Percentiles rank a stretch among this genome's conserved stretches.
phyloP scores from a whole-genome alignment of 2,113 vertebrate species.

The Perognathus longimembris region DNA sequence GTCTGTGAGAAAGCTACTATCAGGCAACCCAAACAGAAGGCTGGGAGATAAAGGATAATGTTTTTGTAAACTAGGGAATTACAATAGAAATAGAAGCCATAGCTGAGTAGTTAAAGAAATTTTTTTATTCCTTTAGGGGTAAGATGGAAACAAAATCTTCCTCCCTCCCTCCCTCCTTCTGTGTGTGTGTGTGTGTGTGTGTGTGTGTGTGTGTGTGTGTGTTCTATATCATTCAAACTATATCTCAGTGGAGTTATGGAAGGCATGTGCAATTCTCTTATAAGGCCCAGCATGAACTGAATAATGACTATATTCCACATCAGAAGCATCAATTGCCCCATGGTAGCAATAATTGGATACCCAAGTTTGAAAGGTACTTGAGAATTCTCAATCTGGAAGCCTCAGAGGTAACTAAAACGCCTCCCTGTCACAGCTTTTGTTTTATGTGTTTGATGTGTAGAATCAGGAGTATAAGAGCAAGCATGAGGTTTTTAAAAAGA shows the following conservation, averaged over 20 bases:
- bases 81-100: background rate
- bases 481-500: background rate
- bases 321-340: accelerated
- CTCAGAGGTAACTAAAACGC: background rate
- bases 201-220: background rate
- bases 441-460: background rate
- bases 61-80: accelerated
- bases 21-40: background rate
- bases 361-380: background rate
- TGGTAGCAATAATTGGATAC: background rate
- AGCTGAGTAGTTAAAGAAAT: background rate
- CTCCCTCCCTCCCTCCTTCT: background rate
- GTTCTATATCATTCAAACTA: background rate
- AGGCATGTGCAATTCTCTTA: background rate
- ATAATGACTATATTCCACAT: background rate
- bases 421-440: background rate
- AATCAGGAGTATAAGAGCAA: background rate
- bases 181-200: background rate
- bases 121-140: background rate
- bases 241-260: background rate
- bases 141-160: background rate
- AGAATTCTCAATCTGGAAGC: background rate
- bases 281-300: background rate
- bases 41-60: background rate
- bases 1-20: background rate